Evolutionary conservation across 1,140 invertebrate species (phyloP), one percentile per base, ranked within the genome.

Genomic region (Drosophila navojoa): DNA sequence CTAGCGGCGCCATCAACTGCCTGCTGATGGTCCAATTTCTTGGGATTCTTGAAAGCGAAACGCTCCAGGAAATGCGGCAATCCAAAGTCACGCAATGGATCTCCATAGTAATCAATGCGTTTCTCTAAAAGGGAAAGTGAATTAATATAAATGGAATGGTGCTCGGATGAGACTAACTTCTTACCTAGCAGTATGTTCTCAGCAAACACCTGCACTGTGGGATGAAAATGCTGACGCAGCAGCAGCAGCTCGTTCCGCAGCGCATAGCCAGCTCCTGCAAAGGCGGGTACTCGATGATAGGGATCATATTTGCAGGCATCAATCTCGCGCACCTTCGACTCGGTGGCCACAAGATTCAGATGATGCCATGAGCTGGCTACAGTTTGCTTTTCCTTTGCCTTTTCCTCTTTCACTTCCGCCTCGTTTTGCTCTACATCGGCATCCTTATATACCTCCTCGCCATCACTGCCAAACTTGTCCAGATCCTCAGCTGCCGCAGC

Each of bases 21-120:
- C 29, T 92, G 92, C 2, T 93, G 91, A 42, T 93, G 90, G 15
- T 92, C 92, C 1, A 94, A 62, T 70, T 95, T 96, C 92, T 99
- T 99, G 0, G 98, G 98, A 93, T 99, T 99, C 92, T 98, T 97
- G 86, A 98, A 99, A 2, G 98, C 97, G 92, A 99, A 99, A 62
- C 98, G 94, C 90, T 99, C 98, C 10, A 99, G 93, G 90, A 99
- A 99, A 67, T 97, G 93, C 25, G 97, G 96, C 1, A 97, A 92
- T 0, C 96, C 96, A 86, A 99, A 98, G 93, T 99, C 98, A 86
- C 97, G 94, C 0, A 99, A 92, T 0, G 98, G 98, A 93, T 99
- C 97, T 0, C 98, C 98, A 59, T 94, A 94, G 89, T 99, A 99
- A 25, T 95, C 93, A 35, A 99, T 96, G 57, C 93, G 78, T 92